Base-by-base conservation (phyloP, 2,113 vertebrate species). In the Protobothrops mucrosquamatus region DNA sequence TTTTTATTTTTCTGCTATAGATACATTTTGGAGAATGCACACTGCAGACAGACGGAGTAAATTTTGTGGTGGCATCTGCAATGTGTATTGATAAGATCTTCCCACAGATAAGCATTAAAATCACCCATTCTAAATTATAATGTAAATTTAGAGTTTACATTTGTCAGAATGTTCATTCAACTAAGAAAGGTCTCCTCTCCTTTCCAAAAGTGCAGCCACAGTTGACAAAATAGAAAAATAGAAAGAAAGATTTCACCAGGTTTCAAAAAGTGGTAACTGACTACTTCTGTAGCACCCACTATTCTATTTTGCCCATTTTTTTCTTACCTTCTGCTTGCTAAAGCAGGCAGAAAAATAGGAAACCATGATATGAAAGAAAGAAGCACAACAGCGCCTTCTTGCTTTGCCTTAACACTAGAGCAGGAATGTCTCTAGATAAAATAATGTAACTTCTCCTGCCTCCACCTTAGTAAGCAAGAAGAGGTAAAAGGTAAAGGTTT, bases 1-100 rank as follows among this genome's bases (percentile, higher is more conserved):
- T 61, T 23, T 10, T 88, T 4, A 88, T 57, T 51, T 64, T 69
- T 39, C 14, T 86, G 34, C 26, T 26, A 55, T 51, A 87, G 39
- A 89, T 69, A 91, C 69, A 24, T 0, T 69, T 93, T 93, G 90
- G 43, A 89, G 52, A n/a, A 92, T 88, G 74, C 85, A 90, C 59
- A 29, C n/a, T 64, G 43, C 4, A 92, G 91, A 26, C 57, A 61
- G 26, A 59, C 1, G 2, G 5, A 74, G 2, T 59, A 59, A 18
- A 87, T 18, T 29, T 48, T 87, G 69, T 43, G 14, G 6, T 51
- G 39, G 2, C 26, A 59, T 10, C 20, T 61, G 20, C 56, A 64
- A 14, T 48, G 10, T 57, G 23, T 24, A 48, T 48, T 51, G 39
- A 34, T 61, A 26, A 87, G 43, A 56, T 51, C 29, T 85, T 57